Percentiles rank a stretch among this genome's conserved stretches.
These are phyloP conservation scores for Opisthocomus hoazin DNA, from an alignment of 2,113 vertebrate genomes.

Conservation along the genomic window DNA sequence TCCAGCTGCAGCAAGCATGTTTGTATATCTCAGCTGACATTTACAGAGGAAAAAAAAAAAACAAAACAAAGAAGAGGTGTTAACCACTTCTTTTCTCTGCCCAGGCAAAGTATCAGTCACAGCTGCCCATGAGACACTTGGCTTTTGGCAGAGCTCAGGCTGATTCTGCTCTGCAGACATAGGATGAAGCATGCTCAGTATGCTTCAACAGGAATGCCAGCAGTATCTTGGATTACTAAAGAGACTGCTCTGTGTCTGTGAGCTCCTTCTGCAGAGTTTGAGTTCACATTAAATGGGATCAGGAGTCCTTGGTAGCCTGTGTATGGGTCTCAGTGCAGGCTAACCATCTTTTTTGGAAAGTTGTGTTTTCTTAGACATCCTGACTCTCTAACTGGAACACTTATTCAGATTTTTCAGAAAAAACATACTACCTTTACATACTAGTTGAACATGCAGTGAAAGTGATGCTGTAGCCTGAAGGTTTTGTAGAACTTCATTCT, in stretches of 20 bases:
- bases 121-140: neutral
- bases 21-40: neutral
- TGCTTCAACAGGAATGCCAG: slow-evolving; percentile 1
- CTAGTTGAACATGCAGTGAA: neutral
- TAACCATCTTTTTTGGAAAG: neutral
- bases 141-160: neutral
- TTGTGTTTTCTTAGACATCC: neutral
- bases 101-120: neutral
- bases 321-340: neutral
- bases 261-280: neutral
- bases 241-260: neutral
- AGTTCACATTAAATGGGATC: neutral
- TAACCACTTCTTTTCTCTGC: neutral
- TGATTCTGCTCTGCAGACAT: neutral
- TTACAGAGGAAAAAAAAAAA: neutral
- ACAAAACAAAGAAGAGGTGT: neutral
- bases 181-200: slow-evolving; percentile 11
- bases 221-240: slow-evolving; percentile 1
- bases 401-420: neutral
- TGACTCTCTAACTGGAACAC: neutral
- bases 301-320: neutral
- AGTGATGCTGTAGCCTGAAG: neutral
- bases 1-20: neutral
- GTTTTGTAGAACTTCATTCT: neutral
- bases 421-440: neutral